phyloP scores from a whole-genome alignment of 2,888 invertebrate species.

The Polyommatus iphigenia region DNA sequence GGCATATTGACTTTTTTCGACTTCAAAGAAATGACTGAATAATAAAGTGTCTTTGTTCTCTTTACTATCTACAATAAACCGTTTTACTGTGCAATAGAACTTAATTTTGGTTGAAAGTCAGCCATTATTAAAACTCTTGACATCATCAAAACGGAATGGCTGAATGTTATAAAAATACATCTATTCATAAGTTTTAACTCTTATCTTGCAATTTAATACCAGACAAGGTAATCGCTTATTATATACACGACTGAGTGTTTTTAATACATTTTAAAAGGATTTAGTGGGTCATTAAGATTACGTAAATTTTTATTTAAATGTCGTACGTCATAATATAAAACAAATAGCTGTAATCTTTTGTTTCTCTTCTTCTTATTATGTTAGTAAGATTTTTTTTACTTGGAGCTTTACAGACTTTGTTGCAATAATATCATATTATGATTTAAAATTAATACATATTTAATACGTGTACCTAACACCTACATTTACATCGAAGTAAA shows the following conservation, averaged over 20 bases:
- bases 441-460: no score
- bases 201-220: slow-evolving; percentile 12
- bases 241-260: neutral
- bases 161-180: slow-evolving; percentile 22
- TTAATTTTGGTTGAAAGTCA: slow-evolving; percentile 37
- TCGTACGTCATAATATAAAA: no score
- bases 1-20: slow-evolving; percentile 43
- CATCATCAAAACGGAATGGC: slow-evolving; percentile 43
- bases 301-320: neutral
- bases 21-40: slow-evolving; percentile 49
- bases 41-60: slow-evolving; percentile 56
- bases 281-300: neutral
- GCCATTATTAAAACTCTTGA: slow-evolving; percentile 44
- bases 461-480: no score
- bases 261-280: neutral
- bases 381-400: no score
- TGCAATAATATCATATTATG: no score
- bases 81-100: slow-evolving; percentile 47
- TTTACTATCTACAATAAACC: slow-evolving; percentile 43
- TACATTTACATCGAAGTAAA: no score
- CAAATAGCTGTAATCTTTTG: no score
- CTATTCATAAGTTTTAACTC: neutral
- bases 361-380: no score
- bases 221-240: neutral
- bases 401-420: no score